phyloP scores from a whole-genome alignment of 2,797 vertebrate species.

The Harpagifer antarcticus region DNA sequence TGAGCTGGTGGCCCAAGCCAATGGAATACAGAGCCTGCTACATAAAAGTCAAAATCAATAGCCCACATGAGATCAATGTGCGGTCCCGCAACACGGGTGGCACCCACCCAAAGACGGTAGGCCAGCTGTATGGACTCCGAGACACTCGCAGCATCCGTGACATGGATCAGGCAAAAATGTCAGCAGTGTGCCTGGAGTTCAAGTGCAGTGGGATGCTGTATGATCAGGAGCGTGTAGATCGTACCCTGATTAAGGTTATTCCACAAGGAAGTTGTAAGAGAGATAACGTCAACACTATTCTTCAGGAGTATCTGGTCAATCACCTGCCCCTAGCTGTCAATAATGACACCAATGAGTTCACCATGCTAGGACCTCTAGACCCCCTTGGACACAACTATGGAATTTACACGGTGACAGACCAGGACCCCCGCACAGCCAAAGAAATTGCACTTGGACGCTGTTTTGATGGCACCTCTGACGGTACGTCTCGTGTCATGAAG shows the following conservation, averaged over 20 bases:
- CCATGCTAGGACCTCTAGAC: conserved; percentile 97
- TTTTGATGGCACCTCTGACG: conserved; percentile 95
- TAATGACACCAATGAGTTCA: conserved; percentile 96
- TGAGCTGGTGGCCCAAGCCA: conserved; percentile 99
- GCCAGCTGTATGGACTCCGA: conserved; percentile 94
- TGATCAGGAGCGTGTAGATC: conserved; percentile 95
- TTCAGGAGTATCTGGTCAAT: conserved; percentile 98
- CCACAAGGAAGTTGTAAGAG: conserved; percentile 95
- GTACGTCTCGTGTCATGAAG: conserved; percentile 95
- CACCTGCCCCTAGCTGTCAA: conserved; percentile 96
- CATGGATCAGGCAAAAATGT: conserved; percentile 84
- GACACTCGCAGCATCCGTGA: conserved; percentile 94
- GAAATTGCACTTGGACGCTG: conserved; percentile 97
- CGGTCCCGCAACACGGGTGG: conserved; percentile 97
- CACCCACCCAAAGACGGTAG: conserved; percentile 93
- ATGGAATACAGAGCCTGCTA: conserved; percentile 98
- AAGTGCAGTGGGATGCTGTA: conserved; percentile 99
- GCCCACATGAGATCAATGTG: conserved; percentile 92
- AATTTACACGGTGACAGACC: conserved; percentile 98
- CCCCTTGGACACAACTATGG: conserved; percentile 98
- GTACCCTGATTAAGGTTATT: conserved; percentile 93
- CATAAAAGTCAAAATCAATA: conserved; percentile 93
- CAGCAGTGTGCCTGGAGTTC: conserved; percentile 95
- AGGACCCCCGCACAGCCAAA: conserved; percentile 95
- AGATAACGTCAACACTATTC: conserved; percentile 91